These are phyloP conservation scores for Catostomus latipinnis DNA, from an alignment of 2,797 vertebrate species.

Conservation along the genomic window DNA sequence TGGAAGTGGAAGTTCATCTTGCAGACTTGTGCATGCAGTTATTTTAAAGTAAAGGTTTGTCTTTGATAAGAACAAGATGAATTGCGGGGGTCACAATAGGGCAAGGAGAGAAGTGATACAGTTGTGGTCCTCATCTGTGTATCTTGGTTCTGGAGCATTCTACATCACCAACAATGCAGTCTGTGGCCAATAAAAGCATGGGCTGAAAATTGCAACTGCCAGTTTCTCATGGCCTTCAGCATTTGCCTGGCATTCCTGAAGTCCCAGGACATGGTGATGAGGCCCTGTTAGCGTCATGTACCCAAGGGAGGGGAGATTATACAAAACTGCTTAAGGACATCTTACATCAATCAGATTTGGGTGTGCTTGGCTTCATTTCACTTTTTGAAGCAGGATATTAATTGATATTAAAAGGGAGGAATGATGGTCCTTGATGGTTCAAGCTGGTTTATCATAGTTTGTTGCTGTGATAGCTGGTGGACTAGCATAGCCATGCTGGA, in stretches of 20 bases:
- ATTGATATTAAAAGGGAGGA: neutral
- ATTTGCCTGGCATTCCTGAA: conserved; percentile 66
- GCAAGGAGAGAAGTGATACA: conserved; percentile 8
- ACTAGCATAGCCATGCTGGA: no score
- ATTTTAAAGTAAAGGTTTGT: conserved; percentile 33
- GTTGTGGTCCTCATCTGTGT: conserved; percentile 6
- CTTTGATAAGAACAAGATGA: conserved; percentile 29
- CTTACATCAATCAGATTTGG: conserved; percentile 8
- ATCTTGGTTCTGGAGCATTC: conserved; percentile 38
- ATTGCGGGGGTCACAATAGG: conserved; percentile 4
- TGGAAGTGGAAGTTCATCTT: neutral
- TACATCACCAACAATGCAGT: conserved; percentile 47
- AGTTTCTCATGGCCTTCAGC: conserved; percentile 65
- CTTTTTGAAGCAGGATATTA: neutral
- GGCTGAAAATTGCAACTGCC: conserved; percentile 63
- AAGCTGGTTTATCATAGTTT: no score
- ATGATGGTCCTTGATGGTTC: no score
- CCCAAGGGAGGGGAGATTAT: conserved; percentile 65
- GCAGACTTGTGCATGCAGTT: conserved; percentile 15
- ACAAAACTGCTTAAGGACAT: conserved; percentile 51
- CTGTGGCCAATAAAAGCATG: conserved; percentile 69
- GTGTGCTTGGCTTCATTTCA: neutral
- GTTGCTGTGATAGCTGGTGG: no score
- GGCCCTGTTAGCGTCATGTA: conserved; percentile 66
- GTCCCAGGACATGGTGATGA: conserved; percentile 63